Base-by-base conservation (phyloP, 2,888 invertebrate genomes). In the Spicauda simplicius region DNA sequence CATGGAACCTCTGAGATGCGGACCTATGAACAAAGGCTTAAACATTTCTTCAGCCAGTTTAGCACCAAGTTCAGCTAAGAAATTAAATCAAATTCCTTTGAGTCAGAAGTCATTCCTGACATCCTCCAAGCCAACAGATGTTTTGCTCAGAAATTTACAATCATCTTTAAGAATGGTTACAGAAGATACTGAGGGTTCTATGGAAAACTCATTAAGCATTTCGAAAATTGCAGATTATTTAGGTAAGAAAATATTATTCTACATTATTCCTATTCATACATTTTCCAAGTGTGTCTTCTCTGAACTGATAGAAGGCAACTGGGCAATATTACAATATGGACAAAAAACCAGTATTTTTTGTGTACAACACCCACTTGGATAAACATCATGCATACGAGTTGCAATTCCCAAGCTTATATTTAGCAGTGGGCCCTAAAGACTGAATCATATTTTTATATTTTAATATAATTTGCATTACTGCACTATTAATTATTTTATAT, bases 221-320 rank as follows among this genome's bases (percentile, higher is more conserved):
- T 91, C 92, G 0, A 89, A 85, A 73, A 92, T 93, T 75, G 88
- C 88, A 45, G 90, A 90, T 73, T 88, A 84, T 76, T 78, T 93
- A 54, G 88, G 92, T 91, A 77, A 60, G 71, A 16, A 3, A 48
- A 16, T 48, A 6, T 6, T 14, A 1, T 48, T 16, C 4, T 48
- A 4, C 25, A 25, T 25, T 25, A 25, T 25, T 25, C 3, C 25
- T 25, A 25, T 25, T 25, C 5, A 25, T 25, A 25, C 3, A 4
- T 25, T 5, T 25, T 25, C 5, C 5, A 25, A n/a, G n/a, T n/a
- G n/a, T n/a, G n/a, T n/a, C n/a, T n/a, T n/a, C n/a, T n/a, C n/a
- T n/a, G n/a, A n/a, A n/a, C n/a, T n/a, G n/a, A n/a, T n/a, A n/a
- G n/a, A n/a, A n/a, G n/a, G n/a, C n/a, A n/a, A n/a, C n/a, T n/a